A percentile compares a stretch with the other conserved stretches of the same genome.
phyloP scores from a whole-genome alignment of 2,888 invertebrate species.

The Xanthostigma xanthostigma region DNA sequence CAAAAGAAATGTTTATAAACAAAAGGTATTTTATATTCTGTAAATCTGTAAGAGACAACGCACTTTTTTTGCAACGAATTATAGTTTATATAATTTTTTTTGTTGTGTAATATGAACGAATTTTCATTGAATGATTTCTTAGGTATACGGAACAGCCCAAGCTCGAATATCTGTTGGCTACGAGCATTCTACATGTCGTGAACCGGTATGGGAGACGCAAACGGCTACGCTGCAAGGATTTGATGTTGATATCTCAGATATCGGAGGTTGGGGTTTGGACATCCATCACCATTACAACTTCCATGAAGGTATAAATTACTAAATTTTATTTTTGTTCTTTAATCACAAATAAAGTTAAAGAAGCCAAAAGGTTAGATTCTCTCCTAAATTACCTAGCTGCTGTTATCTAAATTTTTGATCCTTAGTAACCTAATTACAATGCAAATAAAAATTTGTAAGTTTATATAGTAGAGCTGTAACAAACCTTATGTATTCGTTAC shows the following conservation, averaged over 20 bases:
- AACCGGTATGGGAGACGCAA: conserved; percentile 89
- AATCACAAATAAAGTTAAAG: background rate
- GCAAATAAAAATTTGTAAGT: background rate
- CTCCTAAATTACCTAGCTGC: background rate
- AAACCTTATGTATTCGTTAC: background rate
- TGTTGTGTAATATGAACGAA: too few species aligned
- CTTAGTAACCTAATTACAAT: too few species aligned
- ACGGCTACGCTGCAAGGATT: conserved; percentile 88
- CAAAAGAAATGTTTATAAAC: conserved; percentile 91
- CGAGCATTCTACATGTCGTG: conserved; percentile 74
- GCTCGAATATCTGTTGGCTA: conserved; percentile 88
- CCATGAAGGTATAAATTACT: conserved; percentile 55
- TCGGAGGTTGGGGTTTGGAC: conserved; percentile 95
- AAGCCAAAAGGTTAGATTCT: background rate
- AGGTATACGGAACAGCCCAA: conserved; percentile 69
- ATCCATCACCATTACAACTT: conserved; percentile 98
- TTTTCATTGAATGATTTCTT: background rate
- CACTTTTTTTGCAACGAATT: background rate
- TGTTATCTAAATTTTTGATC: too few species aligned
- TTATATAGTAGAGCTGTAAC: too few species aligned
- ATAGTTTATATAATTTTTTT: too few species aligned
- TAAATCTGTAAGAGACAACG: background rate
- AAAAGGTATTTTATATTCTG: conserved; percentile 45
- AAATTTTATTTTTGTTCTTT: too few species aligned
- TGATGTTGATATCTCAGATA: conserved; percentile 91